Base-by-base conservation (phyloP, 2,113 vertebrate species). In the Gymnogyps californianus region DNA sequence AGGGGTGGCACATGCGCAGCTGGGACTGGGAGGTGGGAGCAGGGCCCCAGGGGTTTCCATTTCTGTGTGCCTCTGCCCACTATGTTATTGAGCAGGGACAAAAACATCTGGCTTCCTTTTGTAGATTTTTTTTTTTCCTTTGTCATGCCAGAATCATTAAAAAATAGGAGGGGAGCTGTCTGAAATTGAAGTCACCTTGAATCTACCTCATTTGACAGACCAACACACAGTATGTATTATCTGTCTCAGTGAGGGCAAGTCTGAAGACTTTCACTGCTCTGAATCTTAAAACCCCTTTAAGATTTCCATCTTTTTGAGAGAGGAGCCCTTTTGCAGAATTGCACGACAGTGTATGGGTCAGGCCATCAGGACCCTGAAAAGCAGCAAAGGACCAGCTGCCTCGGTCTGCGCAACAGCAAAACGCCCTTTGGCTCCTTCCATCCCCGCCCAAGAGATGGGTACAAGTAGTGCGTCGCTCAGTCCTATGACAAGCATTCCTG, bases 221-320 rank as follows among this genome's bases (percentile, higher is more conserved):
- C 0, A 1, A 69, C 54, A 77, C 16, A 14, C 15, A 1, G 8
- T 19, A 20, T 16, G 2, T 14, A 28, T 9, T 7, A 59, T 19
- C 22, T 57, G 32, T 49, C 69, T 42, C 52, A 46, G n/a, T 2
- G 21, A 70, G 46, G 10, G 40, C 49, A 52, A 13, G 31, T 57
- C 70, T 72, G 49, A 79, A 84, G 58, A 12, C 28, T 59, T 87
- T 78, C 42, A 24, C 18, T 11, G 31, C 38, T 91, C n/a, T 66
- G 46, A 24, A 38, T 38, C 52, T 52, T 10, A 52, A 80, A 77
- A 67, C 7, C 9, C 22, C 17, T 47, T 28, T 16, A 67, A 38
- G 28, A 54, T 29, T 77, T 81, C 49, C 24, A 22, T 32, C 49
- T 58, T 54, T 49, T 15, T 38, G 75, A 42, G 19, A 80, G 32